Conservation (phyloP, 2,113 vertebrate species). For the Erpornis zantholeuca region DNA sequence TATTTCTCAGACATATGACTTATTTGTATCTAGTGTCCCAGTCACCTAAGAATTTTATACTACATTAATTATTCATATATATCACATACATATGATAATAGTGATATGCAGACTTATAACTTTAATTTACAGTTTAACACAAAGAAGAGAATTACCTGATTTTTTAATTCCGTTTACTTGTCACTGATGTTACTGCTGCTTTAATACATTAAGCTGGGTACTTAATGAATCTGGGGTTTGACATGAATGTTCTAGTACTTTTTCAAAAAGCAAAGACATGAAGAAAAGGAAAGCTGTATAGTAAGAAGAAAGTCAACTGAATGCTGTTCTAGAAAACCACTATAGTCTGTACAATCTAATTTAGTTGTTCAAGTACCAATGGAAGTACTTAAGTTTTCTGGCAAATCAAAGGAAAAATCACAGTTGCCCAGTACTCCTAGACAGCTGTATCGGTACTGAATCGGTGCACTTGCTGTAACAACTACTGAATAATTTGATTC, state of each 20-base stretch:
- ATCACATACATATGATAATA: neutral
- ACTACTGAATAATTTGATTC: neutral
- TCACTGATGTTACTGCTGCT: neutral
- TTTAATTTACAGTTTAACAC: neutral
- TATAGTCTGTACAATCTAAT: neutral
- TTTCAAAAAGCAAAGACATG: neutral
- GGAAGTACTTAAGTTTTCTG: neutral
- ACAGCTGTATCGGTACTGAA: neutral
- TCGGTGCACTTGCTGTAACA: neutral
- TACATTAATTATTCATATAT: neutral
- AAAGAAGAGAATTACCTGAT: neutral
- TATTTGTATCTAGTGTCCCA: neutral
- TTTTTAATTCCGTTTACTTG: neutral
- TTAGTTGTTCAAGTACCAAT: neutral
- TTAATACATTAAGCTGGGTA: neutral
- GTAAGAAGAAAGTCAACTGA: neutral
- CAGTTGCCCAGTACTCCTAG: neutral
- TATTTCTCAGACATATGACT: neutral
- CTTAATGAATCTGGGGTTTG: neutral
- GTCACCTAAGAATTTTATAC: neutral
- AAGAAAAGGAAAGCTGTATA: neutral
- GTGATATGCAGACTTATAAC: neutral
- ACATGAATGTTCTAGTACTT: neutral
- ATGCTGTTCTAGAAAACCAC: neutral
- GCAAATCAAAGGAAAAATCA: neutral